Base-by-base conservation (phyloP, 2,797 vertebrate genomes). In the Clarias pachynema region DNA sequence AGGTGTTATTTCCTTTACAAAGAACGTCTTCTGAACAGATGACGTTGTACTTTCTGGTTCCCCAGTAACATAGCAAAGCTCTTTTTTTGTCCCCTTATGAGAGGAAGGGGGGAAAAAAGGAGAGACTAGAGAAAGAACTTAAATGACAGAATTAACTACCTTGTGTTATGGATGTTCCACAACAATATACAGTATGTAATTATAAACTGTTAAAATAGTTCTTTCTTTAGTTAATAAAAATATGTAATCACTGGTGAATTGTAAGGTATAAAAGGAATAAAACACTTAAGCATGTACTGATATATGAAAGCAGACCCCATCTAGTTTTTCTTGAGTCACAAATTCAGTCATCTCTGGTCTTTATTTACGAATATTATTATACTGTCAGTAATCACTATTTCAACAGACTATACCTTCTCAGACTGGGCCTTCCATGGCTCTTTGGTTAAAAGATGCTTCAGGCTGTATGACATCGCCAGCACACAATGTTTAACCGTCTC, bases 361-460 rank as follows among this genome's bases (percentile, higher is more conserved):
- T 68, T 29, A 59, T 22, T n/a, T 22, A 59, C 20, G 31, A 53
- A 57, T 16, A n/a, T 53, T 26, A n/a, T 34, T 26, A n/a, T 34
- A 70, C 16, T 34, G 18, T 44, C 59, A 74, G 20, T 53, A 75
- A 29, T 24, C 65, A n/a, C 16, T 70, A 59, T 29, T 15, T 53
- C 15, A n/a, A 90, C 2, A 85, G 20, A 65, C 59, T 24, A 29
- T 83, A 98, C 98, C 96, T 98, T 99, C 86, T 95, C 94, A 24
- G 92, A 93, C 78, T 98, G 96, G 34, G 94, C 92, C 90, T 96
- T 97, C 98, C 98, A 99, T 0, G 97, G 97, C 68, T 99, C 97
- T 91, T 97, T 99, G 84, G 93, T 89, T 82, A 99, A 93, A 16
- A 99, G 94, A 68, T 94, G 90, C 5, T 87, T 91, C 91, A 98